Evolutionary conservation across 1,140 invertebrate species (phyloP), one percentile per base, ranked within the genome.

Genomic region (Achroia grisella): DNA sequence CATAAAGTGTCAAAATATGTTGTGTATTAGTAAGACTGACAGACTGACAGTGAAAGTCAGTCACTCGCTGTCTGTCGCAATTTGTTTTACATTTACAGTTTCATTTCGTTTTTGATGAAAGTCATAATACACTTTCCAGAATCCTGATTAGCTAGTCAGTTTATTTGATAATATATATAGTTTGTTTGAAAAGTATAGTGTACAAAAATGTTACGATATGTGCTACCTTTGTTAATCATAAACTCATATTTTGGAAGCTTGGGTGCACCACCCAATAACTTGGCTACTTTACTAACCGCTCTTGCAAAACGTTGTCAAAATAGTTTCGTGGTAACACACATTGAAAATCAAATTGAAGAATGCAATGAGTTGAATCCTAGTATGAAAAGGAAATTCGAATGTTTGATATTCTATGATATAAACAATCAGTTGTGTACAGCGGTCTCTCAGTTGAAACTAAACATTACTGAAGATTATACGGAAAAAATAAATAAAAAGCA

Each of bases 331-430:
- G 28, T 39, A 1, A 44, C 40, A 10, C 47, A 56, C 49, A 71
- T 81, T 23, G 56, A 57, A 33, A 60, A 44, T 11, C 53, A 71
- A 47, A 33, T 69, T 32, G 28, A 56, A 23, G 47, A 62, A 35
- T 83, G 79, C 42, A 55, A 60, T 41, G 32, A 58, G 6, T 14
- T 23, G 23, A 51, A 41, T 5, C 34, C 52, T 34, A 47, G 56
- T 17, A 56, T 14, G 13, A 50, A 52, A 23, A 51, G 48, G 35
- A 53, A 71, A 15, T 52, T 75, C 17, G 49, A 71, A 52, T 84
- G 80, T 59, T 57, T 71, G 10, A 72, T 78, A 47, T 81, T 77
- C 48, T 80, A 72, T 29, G 80, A 84, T 31, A 78, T 81, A 51
- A 80, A 65, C 39, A 61, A 28, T 17, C 73, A 73, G 27, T 60